Conservation (phyloP, 2,113 vertebrate species). For the Nycticebus coucang region DNA sequence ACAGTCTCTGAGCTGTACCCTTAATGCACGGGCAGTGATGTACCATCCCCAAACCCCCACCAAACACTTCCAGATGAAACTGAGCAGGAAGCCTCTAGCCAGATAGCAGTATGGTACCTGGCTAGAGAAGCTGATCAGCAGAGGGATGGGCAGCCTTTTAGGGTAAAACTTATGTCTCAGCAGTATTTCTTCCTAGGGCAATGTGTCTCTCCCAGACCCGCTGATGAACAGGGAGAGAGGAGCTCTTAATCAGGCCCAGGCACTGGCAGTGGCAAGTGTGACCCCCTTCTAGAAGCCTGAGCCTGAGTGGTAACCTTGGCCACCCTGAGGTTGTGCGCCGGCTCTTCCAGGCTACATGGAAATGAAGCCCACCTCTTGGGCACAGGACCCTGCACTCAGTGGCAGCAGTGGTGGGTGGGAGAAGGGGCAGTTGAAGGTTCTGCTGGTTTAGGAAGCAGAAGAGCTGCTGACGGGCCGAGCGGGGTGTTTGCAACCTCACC, state of each 20-base stretch:
- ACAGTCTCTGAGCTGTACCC: not conserved
- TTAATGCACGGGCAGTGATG: too few species aligned
- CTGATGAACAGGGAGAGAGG: too few species aligned
- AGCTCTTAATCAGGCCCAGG: not conserved
- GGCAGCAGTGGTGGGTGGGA: accelerated
- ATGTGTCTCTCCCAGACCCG: not conserved
- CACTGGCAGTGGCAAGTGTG: not conserved
- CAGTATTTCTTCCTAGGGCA: not conserved
- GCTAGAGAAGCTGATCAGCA: not conserved
- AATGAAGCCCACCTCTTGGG: not conserved
- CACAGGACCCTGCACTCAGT: not conserved
- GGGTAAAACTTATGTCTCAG: accelerated
- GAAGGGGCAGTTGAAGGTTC: accelerated
- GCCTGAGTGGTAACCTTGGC: accelerated
- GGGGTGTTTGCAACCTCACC: too few species aligned
- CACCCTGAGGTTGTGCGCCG: accelerated
- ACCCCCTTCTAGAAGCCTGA: not conserved
- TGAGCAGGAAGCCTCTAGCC: not conserved
- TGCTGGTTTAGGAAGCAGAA: not conserved
- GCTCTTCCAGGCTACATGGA: not conserved
- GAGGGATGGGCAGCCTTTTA: not conserved
- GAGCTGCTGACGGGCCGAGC: not conserved
- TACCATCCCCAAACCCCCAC: too few species aligned
- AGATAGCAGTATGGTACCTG: not conserved
- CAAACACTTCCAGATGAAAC: not conserved